These are phyloP conservation scores for Caenorhabditis sp. DNA, from an alignment of 2,888 invertebrate genomes.

Conservation along the genomic window DNA sequence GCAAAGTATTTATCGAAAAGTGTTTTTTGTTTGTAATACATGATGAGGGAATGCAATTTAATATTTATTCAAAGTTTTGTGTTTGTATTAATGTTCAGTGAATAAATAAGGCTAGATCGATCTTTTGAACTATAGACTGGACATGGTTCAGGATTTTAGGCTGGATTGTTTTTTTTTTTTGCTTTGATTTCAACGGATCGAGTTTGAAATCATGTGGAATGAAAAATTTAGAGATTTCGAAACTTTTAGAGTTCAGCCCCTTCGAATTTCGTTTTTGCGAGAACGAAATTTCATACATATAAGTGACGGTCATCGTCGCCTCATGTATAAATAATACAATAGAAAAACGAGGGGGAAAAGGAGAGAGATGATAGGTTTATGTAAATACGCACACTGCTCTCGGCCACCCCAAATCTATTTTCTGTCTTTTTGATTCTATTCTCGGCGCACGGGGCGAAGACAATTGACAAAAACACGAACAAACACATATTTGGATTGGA, in stretches of 20 bases:
- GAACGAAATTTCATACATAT: too few species aligned
- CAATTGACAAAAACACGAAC: conserved; percentile 1
- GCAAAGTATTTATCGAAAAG: neutral
- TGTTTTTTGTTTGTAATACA: conserved; percentile 4
- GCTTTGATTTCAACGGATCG: too few species aligned
- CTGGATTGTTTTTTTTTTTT: too few species aligned
- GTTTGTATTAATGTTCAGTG: neutral
- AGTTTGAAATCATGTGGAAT: too few species aligned
- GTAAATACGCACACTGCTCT: neutral
- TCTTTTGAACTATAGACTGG: too few species aligned
- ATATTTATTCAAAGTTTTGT: neutral
- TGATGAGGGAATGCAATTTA: neutral
- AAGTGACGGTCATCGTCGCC: too few species aligned
- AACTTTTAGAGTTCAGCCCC: too few species aligned
- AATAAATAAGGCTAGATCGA: neutral
- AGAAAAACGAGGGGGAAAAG: neutral
- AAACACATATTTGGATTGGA: neutral
- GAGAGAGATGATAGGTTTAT: neutral
- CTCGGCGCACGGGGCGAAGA: conserved; percentile 1
- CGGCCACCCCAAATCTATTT: neutral
- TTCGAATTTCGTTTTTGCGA: too few species aligned
- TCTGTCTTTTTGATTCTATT: conserved; percentile 2
- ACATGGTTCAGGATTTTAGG: too few species aligned
- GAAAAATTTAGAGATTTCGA: too few species aligned
- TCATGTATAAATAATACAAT: neutral